Evolutionary conservation across 2,888 invertebrate species (phyloP), one percentile per base, ranked within the genome.

Genomic region (Carabus problematicus): DNA sequence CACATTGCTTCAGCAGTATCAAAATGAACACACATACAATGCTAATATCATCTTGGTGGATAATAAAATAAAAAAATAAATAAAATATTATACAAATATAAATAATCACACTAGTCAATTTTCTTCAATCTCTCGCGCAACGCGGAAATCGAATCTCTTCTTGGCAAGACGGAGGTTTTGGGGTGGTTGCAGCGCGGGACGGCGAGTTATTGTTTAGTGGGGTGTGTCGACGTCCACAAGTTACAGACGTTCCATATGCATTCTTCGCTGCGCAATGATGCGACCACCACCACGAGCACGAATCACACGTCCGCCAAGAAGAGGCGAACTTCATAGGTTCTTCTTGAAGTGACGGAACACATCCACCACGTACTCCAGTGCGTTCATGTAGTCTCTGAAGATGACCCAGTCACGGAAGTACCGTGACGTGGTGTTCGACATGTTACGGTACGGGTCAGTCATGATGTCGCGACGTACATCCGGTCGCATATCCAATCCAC

Each of bases 361-460:
- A 72, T 87, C 80, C 12, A 82, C 78, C 61, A 87, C 81, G 79
- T 86, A 88, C 73, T 88, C 85, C 54, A 89, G 81, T 4, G 84
- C 83, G 76, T 86, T 86, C 81, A 88, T 85, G 79, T 87, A 89
- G 75, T 89, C 89, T 56, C 88, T 80, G 76, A 86, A 85, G 73
- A 89, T 88, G 71, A 88, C 73, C 84, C 86, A 88, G 77, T 89
- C 87, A 19, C 89, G 82, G 1, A 86, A 75, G 72, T 84, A 83
- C 39, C 85, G 80, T 49, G 76, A 76, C 4, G 85, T 84, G 2
- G 77, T 76, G 71, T 80, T 79, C 42, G 75, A 72, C 72, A 82
- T 74, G 69, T 82, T 77, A 16, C 84, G 80, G 61, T 77, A 79
- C 14, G 81, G 79, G 8, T 76, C 73, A 4, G 79, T 74, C 84